Percentiles rank a stretch among this genome's conserved stretches.
These are phyloP conservation scores for Hoplostethus mediterraneus DNA, from an alignment of 2,797 vertebrate species.

Conservation along the genomic window DNA sequence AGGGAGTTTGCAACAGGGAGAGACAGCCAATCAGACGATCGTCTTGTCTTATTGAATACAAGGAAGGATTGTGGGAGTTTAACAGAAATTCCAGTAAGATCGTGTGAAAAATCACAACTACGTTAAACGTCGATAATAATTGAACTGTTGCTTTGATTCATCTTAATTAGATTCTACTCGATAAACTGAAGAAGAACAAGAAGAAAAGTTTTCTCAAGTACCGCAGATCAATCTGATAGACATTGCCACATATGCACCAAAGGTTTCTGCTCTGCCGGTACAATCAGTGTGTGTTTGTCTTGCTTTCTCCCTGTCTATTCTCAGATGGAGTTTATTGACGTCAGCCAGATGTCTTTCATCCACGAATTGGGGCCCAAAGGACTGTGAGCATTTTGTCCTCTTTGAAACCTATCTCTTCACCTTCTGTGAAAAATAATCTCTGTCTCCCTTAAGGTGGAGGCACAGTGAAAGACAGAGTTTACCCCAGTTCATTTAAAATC, in stretches of 20 bases:
- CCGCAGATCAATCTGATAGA: not conserved
- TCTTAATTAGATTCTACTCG: too few relatives aligned
- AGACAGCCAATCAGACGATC: too few relatives aligned
- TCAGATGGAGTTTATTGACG: constrained; percentile 97
- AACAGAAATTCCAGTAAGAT: too few relatives aligned
- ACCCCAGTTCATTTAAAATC: not conserved
- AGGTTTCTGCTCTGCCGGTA: not conserved
- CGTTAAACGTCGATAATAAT: too few relatives aligned
- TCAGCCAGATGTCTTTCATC: constrained; percentile 98
- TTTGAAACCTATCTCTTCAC: not conserved
- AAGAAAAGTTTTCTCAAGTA: too few relatives aligned
- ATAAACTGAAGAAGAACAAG: too few relatives aligned
- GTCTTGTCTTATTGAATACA: too few relatives aligned
- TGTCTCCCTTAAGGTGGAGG: not conserved
- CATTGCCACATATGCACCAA: not conserved
- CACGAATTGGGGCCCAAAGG: constrained; percentile 98
- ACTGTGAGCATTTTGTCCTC: constrained; percentile 87
- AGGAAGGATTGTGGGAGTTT: too few relatives aligned
- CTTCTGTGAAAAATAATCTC: constrained; percentile 11
- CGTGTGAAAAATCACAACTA: too few relatives aligned
- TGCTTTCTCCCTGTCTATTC: constrained; percentile 57
- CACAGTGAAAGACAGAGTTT: too few relatives aligned
- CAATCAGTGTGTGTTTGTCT: constrained; percentile 6
- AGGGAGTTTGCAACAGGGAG: too few relatives aligned
- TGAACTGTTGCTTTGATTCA: too few relatives aligned